Evolutionary conservation across 1,140 invertebrate genomes (phyloP), one percentile per base, ranked within the genome.

Genomic region (Lepidurus arcticus): DNA sequence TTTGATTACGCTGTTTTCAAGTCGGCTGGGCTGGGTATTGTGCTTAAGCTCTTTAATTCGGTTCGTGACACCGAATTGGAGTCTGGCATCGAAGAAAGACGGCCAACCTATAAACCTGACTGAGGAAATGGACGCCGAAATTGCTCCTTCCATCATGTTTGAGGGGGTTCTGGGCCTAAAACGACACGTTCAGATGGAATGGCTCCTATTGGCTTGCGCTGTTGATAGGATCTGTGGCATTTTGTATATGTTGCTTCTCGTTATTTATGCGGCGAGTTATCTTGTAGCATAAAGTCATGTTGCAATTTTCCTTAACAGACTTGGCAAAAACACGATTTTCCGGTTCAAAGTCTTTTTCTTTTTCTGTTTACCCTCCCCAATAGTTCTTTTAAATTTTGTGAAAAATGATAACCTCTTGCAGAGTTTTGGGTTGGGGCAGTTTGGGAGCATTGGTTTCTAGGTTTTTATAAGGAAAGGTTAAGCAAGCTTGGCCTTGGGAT

Each of bases 211-310:
- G 21, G 53, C 53, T 21, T 65, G 53, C 21, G 53, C 53, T 21
- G 53, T 65, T 13, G 53, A 65, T 7, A 65, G 53, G 21, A 65
- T 65, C 21, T 65, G 16, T 65, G 53, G 9, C 8, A 11, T 65
- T 13, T 65, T 65, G 1, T 65, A 65, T 16, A 5, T 21, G 6
- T 65, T 65, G 21, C 13, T 65, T 13, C 53, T 65, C n/a, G 8
- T 65, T 65, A 65, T 65, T 65, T 65, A 65, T 65, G 53, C 53
- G 16, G 16, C 53, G 6, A 65, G n/a, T 65, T 65, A 65, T 65
- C 13, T 34, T 65, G n/a, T 65, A 65, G 53, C 34, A 34, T 65
- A 11, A 16, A 65, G 9, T n/a, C 21, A 65, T 7, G 21, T 7
- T 65, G 13, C 4, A 21, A 16, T 65, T 65, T 65, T 65, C 13